phyloP scores from a whole-genome alignment of 2,797 vertebrate genomes.

The Astyanax mexicanus region DNA sequence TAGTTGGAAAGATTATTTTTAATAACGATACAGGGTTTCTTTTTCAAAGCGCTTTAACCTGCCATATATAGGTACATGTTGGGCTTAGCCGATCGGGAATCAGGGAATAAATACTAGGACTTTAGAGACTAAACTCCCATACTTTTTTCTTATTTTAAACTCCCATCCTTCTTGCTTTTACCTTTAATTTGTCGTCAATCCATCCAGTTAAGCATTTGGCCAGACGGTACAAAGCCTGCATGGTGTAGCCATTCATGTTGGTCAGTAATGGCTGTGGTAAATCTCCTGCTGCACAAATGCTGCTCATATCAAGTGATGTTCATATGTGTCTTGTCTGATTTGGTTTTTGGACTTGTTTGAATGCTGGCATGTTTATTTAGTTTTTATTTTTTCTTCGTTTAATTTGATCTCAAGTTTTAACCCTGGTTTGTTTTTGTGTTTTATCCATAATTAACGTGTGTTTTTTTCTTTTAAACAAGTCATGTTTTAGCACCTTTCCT shows the following conservation, averaged over 20 bases:
- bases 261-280: not conserved
- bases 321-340: not conserved
- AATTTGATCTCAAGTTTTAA: not conserved
- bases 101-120: too few relatives aligned
- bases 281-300: not conserved
- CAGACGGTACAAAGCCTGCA: not conserved
- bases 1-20: not conserved
- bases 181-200: constrained; percentile 4
- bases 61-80: not conserved
- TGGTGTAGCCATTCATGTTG: not conserved
- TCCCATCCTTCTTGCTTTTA: constrained; percentile 8
- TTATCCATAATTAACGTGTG: not conserved
- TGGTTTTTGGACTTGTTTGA: not conserved
- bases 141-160: not conserved
- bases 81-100: not conserved
- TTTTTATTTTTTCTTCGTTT: not conserved
- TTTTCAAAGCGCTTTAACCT: not conserved
- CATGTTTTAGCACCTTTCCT: constrained; percentile 1
- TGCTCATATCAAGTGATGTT: not conserved
- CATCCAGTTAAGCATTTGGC: not conserved
- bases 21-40: not conserved
- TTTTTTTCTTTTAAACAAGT: not conserved
- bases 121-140: not conserved
- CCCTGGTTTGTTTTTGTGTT: not conserved
- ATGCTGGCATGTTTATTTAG: not conserved